phyloP scores from a whole-genome alignment of 1,140 invertebrate genomes.

The Hydropsyche tenuis region DNA sequence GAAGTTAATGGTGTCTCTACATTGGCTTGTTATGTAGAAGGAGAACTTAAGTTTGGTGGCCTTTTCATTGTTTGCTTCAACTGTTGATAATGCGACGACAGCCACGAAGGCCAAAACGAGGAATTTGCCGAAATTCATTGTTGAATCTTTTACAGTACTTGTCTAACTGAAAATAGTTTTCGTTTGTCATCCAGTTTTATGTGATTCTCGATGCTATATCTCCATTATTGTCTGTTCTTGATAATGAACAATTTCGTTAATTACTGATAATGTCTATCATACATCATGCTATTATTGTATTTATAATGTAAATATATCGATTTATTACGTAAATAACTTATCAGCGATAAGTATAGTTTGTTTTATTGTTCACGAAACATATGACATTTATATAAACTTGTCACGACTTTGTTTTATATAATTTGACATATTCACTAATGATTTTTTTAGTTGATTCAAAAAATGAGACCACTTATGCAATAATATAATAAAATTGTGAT shows the following conservation, averaged over 20 bases:
- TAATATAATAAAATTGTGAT: too few relatives aligned
- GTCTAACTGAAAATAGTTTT: background rate
- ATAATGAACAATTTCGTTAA: background rate
- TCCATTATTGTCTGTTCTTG: background rate
- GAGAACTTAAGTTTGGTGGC: constrained; percentile 53
- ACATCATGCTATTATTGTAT: background rate
- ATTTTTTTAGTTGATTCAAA: too few relatives aligned
- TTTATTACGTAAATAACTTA: too few relatives aligned
- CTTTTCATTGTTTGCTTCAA: background rate
- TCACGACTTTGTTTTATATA: too few relatives aligned
- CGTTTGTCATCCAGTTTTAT: background rate
- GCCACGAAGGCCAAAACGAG: background rate
- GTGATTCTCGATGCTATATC: background rate
- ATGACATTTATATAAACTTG: too few relatives aligned
- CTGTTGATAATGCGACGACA: background rate
- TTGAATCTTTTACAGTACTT: background rate
- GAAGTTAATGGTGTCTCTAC: constrained; percentile 52
- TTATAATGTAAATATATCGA: too few relatives aligned
- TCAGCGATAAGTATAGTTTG: too few relatives aligned
- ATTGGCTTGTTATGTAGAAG: constrained; percentile 53
- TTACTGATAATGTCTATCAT: background rate
- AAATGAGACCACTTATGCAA: too few relatives aligned
- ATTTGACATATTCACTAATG: too few relatives aligned
- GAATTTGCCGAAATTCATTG: background rate
- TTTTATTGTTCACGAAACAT: too few relatives aligned